These are phyloP conservation scores for Hyles vespertilio DNA, from an alignment of 1,140 invertebrate species.

Conservation along the genomic window DNA sequence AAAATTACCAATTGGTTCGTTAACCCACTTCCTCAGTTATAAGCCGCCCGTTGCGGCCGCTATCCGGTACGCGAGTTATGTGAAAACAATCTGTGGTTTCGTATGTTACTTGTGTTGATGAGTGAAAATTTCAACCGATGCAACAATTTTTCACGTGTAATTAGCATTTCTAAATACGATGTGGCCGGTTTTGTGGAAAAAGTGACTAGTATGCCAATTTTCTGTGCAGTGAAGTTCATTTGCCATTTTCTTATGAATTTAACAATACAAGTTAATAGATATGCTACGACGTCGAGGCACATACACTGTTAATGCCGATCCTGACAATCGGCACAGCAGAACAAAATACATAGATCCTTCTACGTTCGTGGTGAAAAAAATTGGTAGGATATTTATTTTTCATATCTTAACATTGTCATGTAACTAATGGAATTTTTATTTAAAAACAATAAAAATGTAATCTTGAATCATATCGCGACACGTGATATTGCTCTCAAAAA, in stretches of 20 bases:
- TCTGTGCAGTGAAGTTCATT: constrained; percentile 6
- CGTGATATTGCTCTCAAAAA: constrained; percentile 2
- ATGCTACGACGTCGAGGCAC: constrained; percentile 63
- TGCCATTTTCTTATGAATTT: constrained; percentile 11
- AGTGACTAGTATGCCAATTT: neutral
- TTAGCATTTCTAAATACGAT: neutral
- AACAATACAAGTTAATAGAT: constrained; percentile 24
- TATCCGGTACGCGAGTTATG: constrained; percentile 34
- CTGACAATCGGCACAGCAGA: constrained; percentile 31
- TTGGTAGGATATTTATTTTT: constrained; percentile 28
- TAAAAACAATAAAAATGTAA: neutral
- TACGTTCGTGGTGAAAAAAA: constrained; percentile 38
- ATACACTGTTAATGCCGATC: constrained; percentile 60
- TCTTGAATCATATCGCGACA: neutral
- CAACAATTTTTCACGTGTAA: neutral
- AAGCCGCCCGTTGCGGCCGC: constrained; percentile 17
- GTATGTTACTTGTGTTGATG: neutral
- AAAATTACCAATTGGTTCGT: constrained; percentile 50
- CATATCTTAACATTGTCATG: too few relatives aligned
- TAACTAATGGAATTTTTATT: too few relatives aligned
- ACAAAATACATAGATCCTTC: constrained; percentile 34
- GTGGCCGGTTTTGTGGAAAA: neutral
- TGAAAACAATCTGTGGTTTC: constrained; percentile 30
- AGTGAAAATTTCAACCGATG: too few relatives aligned
- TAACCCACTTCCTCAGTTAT: constrained; percentile 45